A percentile compares a stretch with the other conserved stretches of the same genome.
phyloP scores from a whole-genome alignment of 2,113 vertebrate species.

The Pituophis catenifer region DNA sequence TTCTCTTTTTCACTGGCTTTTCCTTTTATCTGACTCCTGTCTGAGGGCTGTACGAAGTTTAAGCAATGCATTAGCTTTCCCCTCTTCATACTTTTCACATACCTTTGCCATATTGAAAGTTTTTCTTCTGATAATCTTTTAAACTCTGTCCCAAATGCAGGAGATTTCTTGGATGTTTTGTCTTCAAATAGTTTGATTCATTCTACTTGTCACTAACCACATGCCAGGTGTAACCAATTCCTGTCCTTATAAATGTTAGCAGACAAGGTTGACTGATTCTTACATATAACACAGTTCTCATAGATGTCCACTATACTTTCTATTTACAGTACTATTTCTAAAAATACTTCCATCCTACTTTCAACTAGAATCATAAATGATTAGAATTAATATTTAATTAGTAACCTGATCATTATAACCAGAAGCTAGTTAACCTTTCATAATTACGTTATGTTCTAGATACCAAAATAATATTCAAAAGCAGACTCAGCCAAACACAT shows the following conservation, averaged over 20 bases:
- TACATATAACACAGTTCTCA: neutral
- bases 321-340: conserved; percentile 15
- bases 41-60: neutral
- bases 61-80: neutral
- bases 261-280: neutral
- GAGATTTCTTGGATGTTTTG: neutral
- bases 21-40: neutral
- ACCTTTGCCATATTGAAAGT: neutral
- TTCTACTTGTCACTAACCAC: neutral
- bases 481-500: neutral
- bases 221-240: neutral
- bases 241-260: neutral
- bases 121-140: neutral
- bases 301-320: neutral
- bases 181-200: neutral
- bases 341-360: neutral
- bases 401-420: neutral
- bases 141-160: neutral
- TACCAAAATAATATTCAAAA: neutral
- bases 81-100: neutral
- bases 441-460: neutral
- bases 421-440: neutral
- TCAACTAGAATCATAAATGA: neutral
- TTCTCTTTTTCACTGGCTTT: neutral
- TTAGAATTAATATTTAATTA: too few relatives aligned